phyloP scores from a whole-genome alignment of 2,113 vertebrate genomes.

The Dromiciops gliroides region DNA sequence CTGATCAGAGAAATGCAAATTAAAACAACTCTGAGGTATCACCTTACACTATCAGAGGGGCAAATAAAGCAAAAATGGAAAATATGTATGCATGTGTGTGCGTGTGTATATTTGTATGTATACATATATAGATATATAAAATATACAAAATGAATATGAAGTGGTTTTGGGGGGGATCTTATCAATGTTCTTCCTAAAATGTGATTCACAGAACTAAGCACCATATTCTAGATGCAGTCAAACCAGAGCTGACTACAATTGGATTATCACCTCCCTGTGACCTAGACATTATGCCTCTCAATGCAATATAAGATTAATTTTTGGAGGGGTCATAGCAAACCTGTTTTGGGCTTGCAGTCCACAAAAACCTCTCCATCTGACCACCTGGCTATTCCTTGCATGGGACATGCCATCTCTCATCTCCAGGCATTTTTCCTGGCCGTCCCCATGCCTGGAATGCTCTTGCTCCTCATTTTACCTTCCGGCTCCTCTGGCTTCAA shows the following conservation, averaged over 20 bases:
- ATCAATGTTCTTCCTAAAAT: not conserved
- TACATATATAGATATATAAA: not conserved
- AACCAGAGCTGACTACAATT: not conserved
- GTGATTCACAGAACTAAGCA: not conserved
- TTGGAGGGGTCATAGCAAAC: not conserved
- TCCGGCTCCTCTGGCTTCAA: not conserved
- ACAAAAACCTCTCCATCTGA: not conserved
- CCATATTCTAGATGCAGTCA: not conserved
- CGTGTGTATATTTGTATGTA: no score
- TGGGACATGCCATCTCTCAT: not conserved
- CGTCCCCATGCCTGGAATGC: not conserved
- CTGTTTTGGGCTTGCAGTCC: not conserved
- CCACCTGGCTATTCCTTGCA: not conserved
- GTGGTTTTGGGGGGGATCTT: not conserved
- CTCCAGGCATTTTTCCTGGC: no score
- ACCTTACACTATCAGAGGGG: no score
- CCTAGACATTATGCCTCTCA: not conserved
- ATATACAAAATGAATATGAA: not conserved
- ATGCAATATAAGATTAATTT: not conserved
- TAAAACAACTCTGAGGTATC: no score
- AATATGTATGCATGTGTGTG: no score
- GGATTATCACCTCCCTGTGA: not conserved
- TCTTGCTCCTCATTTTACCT: not conserved
- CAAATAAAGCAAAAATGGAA: no score
- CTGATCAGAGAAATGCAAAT: no score